Evolutionary conservation across 53 echinoderm and acorn worm species (phyloP).

Genomic region (Mesocentrotus franciscanus): DNA sequence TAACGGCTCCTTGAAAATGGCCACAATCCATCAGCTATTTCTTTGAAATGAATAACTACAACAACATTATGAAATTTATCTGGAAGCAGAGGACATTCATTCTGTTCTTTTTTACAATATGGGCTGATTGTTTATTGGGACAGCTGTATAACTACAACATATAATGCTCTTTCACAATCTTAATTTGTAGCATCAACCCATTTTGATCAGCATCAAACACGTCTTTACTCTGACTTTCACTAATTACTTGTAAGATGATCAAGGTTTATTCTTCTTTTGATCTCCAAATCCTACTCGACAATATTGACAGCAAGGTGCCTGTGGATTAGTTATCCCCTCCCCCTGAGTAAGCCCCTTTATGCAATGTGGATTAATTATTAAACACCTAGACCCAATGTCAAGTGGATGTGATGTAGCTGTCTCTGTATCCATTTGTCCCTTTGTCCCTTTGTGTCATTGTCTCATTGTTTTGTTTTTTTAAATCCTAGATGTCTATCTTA

Average conservation of each 20-base stretch:
- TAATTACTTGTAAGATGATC: slow-evolving; percentile 23
- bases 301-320: not conserved
- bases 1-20: too few species aligned
- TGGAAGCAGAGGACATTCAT: not conserved
- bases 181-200: not conserved
- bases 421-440: not conserved
- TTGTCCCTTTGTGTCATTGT: not conserved
- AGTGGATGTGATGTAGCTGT: not conserved
- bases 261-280: not conserved
- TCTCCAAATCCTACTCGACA: not conserved
- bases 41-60: too few species aligned
- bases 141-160: not conserved
- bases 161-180: not conserved
- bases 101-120: not conserved
- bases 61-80: too few species aligned
- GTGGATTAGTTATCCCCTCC: slow-evolving; percentile 24
- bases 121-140: not conserved
- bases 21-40: too few species aligned
- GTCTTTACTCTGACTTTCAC: not conserved
- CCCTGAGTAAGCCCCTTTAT: not conserved
- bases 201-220: not conserved
- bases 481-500: not conserved
- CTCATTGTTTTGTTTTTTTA: not conserved
- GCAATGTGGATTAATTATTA: not conserved
- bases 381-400: not conserved